Evolutionary conservation across 2,113 vertebrate genomes (phyloP), one percentile per base, ranked within the genome.

Genomic region (Boulengeromyrus knoepffleri): DNA sequence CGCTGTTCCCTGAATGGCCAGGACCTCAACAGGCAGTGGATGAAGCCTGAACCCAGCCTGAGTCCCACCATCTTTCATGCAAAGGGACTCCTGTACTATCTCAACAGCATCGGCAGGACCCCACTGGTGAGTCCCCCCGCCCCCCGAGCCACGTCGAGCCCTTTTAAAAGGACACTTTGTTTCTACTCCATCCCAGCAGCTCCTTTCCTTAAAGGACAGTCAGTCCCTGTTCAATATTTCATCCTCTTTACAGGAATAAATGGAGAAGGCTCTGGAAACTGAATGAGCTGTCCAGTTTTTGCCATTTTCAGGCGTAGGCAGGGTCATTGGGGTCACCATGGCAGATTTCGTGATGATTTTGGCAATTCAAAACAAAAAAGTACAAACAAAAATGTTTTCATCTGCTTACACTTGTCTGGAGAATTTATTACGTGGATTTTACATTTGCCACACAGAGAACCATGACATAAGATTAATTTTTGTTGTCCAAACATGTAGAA

Each of bases 1-100:
- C 97, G 98, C n/a, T 99, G 98, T 84, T 97, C 98, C 0, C 93
- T 99, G 92, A 97, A 93, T 66, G 95, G 96, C 15, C 96, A 97
- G 70, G 98, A 99, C 88, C 93, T 99, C 92, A 99, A 99, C 91
- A 96, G 98, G n/a, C 97, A 98, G 84, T 99, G 98, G 98, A 89
- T 96, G 56, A 92, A 95, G 12, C 97, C 98, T 5, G 93, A 87
- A 12, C 91, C 93, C 0, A 89, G 94, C 90, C 95, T 97, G 42
- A 97, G 97, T 74, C 98, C 98, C 15, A 99, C 98, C 1, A 95
- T 99, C 92, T 99, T 97, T 94, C 98, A 99, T 0, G 10, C 96
- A 89, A 99, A 99, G 89, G 98, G 98, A 4, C 94, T 99, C 47
- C 97, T 99, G 39, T 95, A 96, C 91, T 97, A 98, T 92, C 95